Evolutionary conservation across 2,113 vertebrate species (phyloP).

Genomic region (Odontesthes bonariensis): DNA sequence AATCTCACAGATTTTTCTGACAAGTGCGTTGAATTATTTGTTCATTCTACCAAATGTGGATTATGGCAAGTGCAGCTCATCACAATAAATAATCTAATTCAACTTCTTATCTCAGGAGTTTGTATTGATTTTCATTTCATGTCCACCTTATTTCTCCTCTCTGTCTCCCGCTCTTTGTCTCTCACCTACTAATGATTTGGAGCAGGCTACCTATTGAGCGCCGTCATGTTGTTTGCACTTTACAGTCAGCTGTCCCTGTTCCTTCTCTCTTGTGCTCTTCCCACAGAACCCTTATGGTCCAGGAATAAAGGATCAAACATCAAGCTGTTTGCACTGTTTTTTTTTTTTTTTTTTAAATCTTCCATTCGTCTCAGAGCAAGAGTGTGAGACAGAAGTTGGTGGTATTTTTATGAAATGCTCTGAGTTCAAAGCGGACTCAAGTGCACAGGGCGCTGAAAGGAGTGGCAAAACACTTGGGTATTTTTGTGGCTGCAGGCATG

Average conservation of each 20-base stretch:
- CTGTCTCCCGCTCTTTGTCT: not conserved
- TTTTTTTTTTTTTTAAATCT: constrained; percentile 13
- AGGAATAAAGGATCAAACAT: constrained; percentile 15
- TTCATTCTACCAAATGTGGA: constrained; percentile 15
- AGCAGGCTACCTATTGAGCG: constrained; percentile 33
- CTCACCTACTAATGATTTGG: constrained; percentile 53
- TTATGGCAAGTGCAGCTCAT: not conserved
- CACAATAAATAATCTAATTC: constrained; percentile 1
- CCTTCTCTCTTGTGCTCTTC: not conserved
- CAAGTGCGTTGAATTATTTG: constrained; percentile 31
- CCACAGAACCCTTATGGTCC: constrained; percentile 30
- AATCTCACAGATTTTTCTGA: constrained; percentile 33
- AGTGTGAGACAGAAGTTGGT: constrained; percentile 9
- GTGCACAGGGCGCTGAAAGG: not conserved
- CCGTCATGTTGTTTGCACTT: constrained; percentile 11
- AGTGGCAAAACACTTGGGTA: not conserved
- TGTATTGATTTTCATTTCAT: not conserved
- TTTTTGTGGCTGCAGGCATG: constrained; percentile 32
- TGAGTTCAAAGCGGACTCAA: constrained; percentile 42
- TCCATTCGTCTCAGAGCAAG: not conserved
- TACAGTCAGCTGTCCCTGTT: not conserved
- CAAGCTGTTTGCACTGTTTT: not conserved
- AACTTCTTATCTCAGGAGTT: not conserved
- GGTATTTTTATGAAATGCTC: constrained; percentile 19
- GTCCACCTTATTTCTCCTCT: constrained; percentile 16